Base-by-base conservation (phyloP, 2,797 vertebrate species). In the Tenualosa thibaudeaui region DNA sequence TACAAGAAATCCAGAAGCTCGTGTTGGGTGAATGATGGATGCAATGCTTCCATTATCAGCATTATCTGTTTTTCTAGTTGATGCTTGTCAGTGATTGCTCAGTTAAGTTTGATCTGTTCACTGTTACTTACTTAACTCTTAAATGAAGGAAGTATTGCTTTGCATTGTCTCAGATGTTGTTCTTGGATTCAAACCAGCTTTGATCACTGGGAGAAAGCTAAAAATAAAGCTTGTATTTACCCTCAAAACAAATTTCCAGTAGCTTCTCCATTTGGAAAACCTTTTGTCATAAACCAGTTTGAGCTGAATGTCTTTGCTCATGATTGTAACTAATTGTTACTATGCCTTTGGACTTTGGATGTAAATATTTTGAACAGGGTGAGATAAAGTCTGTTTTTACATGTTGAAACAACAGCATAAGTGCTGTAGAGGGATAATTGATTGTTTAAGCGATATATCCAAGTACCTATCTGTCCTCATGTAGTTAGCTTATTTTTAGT, bases 161-260 rank as follows among this genome's bases (percentile, higher is more conserved):
- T 87, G 84, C 84, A 82, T 89, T 87, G 89, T 88, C 85, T 86
- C 85, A 49, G 2, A 71, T 68, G 81, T 78, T 81, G 26, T 87
- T 56, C 81, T n/a, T 46, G 51, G 75, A 83, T n/a, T 83, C 58
- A 53, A 75, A 68, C 82, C 81, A 19, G 26, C 53, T 84, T 53
- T 82, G 81, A 8, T 83, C 31, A 56, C 81, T 62, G 71, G 37
- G 71, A 43, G 40, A 78, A 78, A 78, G 71, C 71, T 78, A 46
- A 46, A 46, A 78, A 78, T 78, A 46, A 43, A 78, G 51, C 50
- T 84, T 85, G 82, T 54, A 2, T 85, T 85, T 85, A 26, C 24
- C 37, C 71, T 78, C 17, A 78, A 46, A 78, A 78, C 17, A 46
- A 78, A 78, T 46, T 19, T 71, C 68, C 31, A 37, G 31, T 37